Evolutionary conservation across 1,140 invertebrate species (phyloP), one percentile per base, ranked within the genome.

Genomic region (Galendromus occidentalis): DNA sequence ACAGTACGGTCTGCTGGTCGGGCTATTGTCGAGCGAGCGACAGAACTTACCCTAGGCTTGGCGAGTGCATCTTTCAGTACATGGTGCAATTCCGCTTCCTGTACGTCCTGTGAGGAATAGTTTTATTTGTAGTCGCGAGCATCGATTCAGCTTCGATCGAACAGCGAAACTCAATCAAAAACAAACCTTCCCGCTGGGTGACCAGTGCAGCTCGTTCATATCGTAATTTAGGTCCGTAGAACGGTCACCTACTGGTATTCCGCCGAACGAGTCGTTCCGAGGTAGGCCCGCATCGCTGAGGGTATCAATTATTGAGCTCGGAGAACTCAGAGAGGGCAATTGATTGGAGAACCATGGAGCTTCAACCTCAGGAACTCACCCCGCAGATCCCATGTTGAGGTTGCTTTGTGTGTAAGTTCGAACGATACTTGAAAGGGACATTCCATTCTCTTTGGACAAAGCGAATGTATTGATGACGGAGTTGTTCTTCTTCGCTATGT

Each of bases 61-160:
- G 86, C 86, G 65, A 94, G 79, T 75, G 91, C 87, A 75, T 93
- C 89, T 7, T 87, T 86, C 17, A 95, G 77, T 41, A 96, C 79
- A 76, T 94, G 90, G 77, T 95, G 91, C 69, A 94, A 90, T 74
- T 84, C 87, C 9, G 87, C 88, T 75, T 94, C 91, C 51, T 59
- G 51, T 29, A 59, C 33, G 22, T 59, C 51, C 51, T 59, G 66
- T 68, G 45, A 66, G n/a, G 4, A 2, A n/a, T 22, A 22, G 9
- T 30, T 25, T 42, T 39, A 25, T 65, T 18, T 7, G 28, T 9
- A 30, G 28, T 17, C 20, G 64, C 30, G 29, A 67, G n/a, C 14
- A 47, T 42, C 6, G 20, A 12, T 5, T 41, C 59, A 41, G 41
- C 25, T 0, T 39, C 20, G 9, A 17, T 39, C 33, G 33, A 39